Evolutionary conservation across 2,797 vertebrate species (phyloP), one percentile per base, ranked within the genome.

Genomic region (Peromyscus eremicus): DNA sequence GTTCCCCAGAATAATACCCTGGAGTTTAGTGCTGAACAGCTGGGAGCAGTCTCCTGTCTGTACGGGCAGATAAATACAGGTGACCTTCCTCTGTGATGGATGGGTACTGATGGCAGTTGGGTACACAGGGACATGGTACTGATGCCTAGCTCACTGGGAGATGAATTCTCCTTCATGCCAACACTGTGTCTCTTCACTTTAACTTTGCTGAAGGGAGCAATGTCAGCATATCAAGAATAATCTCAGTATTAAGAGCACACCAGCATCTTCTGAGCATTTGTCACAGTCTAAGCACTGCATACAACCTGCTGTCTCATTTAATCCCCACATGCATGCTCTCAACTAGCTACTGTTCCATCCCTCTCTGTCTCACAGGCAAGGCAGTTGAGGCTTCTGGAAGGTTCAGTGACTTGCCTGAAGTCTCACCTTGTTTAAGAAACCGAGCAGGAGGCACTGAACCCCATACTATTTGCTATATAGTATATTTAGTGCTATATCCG

Each of bases 21-120:
- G 52, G 90, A 87, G 92, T 79, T 95, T 34, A 64, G 64, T 3
- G 34, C 75, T 57, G 80, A 94, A 66, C 80, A 57, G 57, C 82
- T 79, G 71, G 91, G 83, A 96, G 90, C 3, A 2, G 79, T 71
- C 64, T 86, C 90, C 94, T 77, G 80, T 92, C 96, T 97, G 88
- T 80, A 95, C 66, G 34, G 3, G 49, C 40, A 94, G 96, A 96
- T 90, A 95, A 96, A 95, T 88, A 92, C 12, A 75, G 96, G 95
- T 96, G 97, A 93, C 96, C 92, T 96, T 97, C 95, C 80, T 94
- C 46, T 0, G 2, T 92, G 95, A 98, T 5, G 37, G 94, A 96
- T 90, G 11, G 82, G 64, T 2, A 23, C 85, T 9, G 77, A 93
- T 12, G 96, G 94, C 86, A 32, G 91, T 34, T 16, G 13, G 77